Evolutionary conservation across 2,797 vertebrate species (phyloP).

Genomic region (Argyrosomus regius): DNA sequence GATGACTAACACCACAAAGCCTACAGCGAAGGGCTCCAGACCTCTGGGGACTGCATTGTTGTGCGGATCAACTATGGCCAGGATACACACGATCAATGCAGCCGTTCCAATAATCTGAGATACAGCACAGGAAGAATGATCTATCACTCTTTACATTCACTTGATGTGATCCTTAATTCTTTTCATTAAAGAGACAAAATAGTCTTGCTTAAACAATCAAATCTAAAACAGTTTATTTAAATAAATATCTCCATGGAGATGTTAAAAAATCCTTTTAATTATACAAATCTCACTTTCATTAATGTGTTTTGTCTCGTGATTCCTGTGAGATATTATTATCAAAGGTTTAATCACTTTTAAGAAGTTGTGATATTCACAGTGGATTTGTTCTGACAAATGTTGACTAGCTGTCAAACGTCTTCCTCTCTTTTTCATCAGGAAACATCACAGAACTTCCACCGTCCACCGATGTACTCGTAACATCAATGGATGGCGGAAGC

Average conservation of each 20-base stretch:
- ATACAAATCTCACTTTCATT: neutral
- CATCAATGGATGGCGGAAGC: neutral
- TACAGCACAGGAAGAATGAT: neutral
- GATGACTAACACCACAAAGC: constrained; percentile 90
- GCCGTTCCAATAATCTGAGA: constrained; percentile 91
- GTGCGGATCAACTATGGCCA: constrained; percentile 90
- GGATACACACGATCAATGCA: constrained; percentile 89
- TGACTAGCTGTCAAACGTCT: neutral
- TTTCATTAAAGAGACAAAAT: neutral
- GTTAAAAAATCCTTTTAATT: neutral
- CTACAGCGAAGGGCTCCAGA: constrained; percentile 91
- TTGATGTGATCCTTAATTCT: neutral
- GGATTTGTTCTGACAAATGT: neutral
- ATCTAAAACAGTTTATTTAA: neutral
- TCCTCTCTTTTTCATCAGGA: constrained; percentile 4
- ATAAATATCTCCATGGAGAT: neutral
- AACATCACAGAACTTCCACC: neutral
- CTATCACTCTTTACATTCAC: neutral
- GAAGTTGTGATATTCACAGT: constrained; percentile 2
- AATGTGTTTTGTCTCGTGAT: neutral
- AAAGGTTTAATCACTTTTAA: neutral
- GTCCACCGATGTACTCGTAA: constrained; percentile 9
- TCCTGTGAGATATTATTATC: neutral
- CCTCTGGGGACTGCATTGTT: constrained; percentile 89
- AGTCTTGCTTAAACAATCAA: neutral